Base-by-base conservation (phyloP, 2,888 invertebrate species). In the Margaritifera margaritifera region DNA sequence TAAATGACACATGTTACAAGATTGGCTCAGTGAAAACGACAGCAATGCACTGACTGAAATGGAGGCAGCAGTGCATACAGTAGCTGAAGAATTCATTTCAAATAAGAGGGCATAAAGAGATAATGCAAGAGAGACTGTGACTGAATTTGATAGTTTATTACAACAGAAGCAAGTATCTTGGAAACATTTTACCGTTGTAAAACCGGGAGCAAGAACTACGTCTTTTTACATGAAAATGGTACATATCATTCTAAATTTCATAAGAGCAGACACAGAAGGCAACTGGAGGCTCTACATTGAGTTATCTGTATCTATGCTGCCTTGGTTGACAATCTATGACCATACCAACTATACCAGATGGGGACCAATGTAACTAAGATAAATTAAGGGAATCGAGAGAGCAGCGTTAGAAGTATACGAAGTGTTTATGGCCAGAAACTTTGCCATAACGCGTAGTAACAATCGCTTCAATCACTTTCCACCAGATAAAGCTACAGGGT, bases 331-430 rank as follows among this genome's bases (percentile, higher is more conserved):
- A 19, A 56, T 27, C 11, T 77, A 74, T 64, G 72, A 77, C 61
- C 77, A 77, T 50, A 6, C 52, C 8, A 73, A 77, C 24, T 77
- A 76, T 58, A 64, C 71, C 3, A 31, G 73, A 56, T 77, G 75
- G 75, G 72, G 77, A 15, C 66, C 75, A n/a, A 64, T 76, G 22
- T 77, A 76, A 53, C 59, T 77, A 25, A 24, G 72, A 15, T 75
- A 77, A 5, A 71, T 75, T 68, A 42, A 52, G 24, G 50, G 20
- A 5, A 54, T 74, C 8, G 58, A 62, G 25, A 55, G n/a, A n/a
- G 55, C 51, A 60, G 66, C 64, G 6, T 72, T 72, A 54, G 64
- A 58, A 54, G 69, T 72, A 11, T 62, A 69, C 58, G 51, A 20
- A 22, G 71, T 69, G 61, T 74, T 74, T 55, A 27, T 68, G 27